phyloP scores from a whole-genome alignment of 2,888 invertebrate species.

The Drosophila nigricruria region DNA sequence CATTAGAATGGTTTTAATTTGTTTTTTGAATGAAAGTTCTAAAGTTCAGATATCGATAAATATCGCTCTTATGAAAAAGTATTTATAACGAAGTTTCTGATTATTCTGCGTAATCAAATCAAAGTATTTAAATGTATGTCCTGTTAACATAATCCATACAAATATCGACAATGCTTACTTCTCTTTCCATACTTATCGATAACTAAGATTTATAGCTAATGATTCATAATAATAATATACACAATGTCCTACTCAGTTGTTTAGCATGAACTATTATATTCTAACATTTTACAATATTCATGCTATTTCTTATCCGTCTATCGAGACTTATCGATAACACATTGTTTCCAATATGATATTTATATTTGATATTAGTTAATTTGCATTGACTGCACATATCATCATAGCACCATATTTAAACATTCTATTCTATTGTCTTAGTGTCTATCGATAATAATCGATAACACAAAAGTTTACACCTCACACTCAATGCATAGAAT shows the following conservation, averaged over 20 bases:
- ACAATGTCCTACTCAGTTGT: too few species aligned
- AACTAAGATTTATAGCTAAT: too few species aligned
- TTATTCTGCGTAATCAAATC: too few species aligned
- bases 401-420: neutral
- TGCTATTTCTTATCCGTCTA: neutral
- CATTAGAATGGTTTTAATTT: neutral
- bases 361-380: neutral
- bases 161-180: too few species aligned
- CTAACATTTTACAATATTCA: neutral
- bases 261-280: neutral
- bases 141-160: too few species aligned
- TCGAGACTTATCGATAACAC: slow-evolving; percentile 1
- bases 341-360: neutral
- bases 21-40: neutral
- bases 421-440: too few species aligned
- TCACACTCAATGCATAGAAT: neutral
- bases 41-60: neutral
- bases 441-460: slow-evolving; percentile 18
- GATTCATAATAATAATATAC: too few species aligned
- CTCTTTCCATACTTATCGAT: neutral
- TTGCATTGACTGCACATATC: neutral
- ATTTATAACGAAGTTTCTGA: too few species aligned
- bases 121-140: too few species aligned
- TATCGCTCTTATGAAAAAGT: too few species aligned
- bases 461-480: neutral